Percentiles rank a stretch among this genome's conserved stretches.
phyloP scores from a whole-genome alignment of 1,140 invertebrate species.

The Neocloeon triangulifer region DNA sequence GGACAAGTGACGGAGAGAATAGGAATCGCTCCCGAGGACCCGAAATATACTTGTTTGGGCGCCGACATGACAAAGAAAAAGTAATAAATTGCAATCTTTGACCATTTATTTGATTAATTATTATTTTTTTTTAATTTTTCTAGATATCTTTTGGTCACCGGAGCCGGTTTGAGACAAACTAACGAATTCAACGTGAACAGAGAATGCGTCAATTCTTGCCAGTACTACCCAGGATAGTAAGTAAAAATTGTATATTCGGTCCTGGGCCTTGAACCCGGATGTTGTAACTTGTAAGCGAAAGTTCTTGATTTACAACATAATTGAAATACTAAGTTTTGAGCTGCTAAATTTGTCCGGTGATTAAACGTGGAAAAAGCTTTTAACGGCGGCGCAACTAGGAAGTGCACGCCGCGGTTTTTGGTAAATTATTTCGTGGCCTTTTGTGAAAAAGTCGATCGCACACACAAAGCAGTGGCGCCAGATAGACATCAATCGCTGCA shows the following conservation, averaged over 20 bases:
- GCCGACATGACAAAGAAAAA: constrained; percentile 20
- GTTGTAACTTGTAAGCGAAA: too few relatives aligned
- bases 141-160: constrained; percentile 18
- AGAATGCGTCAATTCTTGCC: constrained; percentile 23
- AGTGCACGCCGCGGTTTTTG: too few relatives aligned
- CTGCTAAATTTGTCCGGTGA: too few relatives aligned
- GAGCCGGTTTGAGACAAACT: constrained; percentile 11
- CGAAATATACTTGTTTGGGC: constrained; percentile 21
- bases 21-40: constrained; percentile 14
- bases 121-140: constrained; percentile 8
- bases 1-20: constrained; percentile 23
- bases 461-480: too few relatives aligned
- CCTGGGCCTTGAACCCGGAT: too few relatives aligned
- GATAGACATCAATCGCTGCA: too few relatives aligned
- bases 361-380: too few relatives aligned
- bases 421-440: too few relatives aligned
- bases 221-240: constrained; percentile 17
- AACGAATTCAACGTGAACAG: constrained; percentile 13
- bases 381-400: too few relatives aligned
- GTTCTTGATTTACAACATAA: too few relatives aligned
- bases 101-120: neutral
- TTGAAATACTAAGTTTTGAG: too few relatives aligned
- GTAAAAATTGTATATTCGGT: constrained; percentile 14
- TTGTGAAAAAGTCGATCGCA: too few relatives aligned
- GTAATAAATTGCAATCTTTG: constrained; percentile 15